Evolutionary conservation across 2,888 invertebrate genomes (phyloP).

Genomic region (Cantharis rustica): DNA sequence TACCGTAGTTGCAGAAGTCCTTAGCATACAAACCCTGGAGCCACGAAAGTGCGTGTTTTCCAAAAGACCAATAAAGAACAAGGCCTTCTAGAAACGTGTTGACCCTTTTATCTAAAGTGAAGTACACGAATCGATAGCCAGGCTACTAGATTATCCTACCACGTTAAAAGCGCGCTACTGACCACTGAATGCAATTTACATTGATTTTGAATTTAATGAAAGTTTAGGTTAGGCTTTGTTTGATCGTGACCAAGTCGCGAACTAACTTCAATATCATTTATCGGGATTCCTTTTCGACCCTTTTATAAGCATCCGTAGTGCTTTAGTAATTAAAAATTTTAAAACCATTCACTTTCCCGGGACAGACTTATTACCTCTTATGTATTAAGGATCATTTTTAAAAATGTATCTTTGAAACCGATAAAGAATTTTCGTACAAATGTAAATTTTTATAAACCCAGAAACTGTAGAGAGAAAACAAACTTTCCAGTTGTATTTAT

Average conservation of each 20-base stretch:
- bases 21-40: conserved; percentile 21
- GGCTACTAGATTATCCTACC: conserved; percentile 48
- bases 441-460: conserved; percentile 9
- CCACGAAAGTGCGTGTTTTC: conserved; percentile 28
- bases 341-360: neutral
- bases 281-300: conserved; percentile 27
- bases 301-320: conserved; percentile 28
- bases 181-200: conserved; percentile 54
- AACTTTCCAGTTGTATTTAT: conserved; percentile 50
- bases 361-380: too few species aligned
- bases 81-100: conserved; percentile 39
- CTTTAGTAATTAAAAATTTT: conserved; percentile 35
- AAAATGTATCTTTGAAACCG: neutral
- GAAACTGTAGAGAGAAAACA: conserved; percentile 36
- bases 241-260: conserved; percentile 33
- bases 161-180: conserved; percentile 47
- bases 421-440: conserved; percentile 1
- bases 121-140: conserved; percentile 40
- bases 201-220: conserved; percentile 53
- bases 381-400: too few species aligned
- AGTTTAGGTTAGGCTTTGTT: conserved; percentile 50
- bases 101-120: conserved; percentile 42
- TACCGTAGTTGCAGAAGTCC: conserved; percentile 23
- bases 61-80: conserved; percentile 40
- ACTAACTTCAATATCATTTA: conserved; percentile 33